phyloP scores from a whole-genome alignment of 2,888 invertebrate genomes.

The Gastrophysa polygoni region DNA sequence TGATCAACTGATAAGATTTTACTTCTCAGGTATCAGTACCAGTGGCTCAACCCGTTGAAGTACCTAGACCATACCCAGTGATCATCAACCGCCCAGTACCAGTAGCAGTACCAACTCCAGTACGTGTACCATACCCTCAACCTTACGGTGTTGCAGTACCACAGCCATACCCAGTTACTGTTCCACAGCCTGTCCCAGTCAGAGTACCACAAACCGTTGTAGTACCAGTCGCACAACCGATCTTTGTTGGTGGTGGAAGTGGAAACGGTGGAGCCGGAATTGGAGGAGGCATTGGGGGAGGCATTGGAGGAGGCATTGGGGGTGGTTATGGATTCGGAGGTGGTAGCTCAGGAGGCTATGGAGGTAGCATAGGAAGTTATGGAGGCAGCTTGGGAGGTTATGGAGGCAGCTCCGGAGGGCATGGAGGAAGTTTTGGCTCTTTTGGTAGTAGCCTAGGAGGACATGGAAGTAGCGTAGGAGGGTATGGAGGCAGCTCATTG shows the following conservation, averaged over 20 bases:
- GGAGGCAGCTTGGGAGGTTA: conserved; percentile 33
- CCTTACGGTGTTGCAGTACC: conserved; percentile 61
- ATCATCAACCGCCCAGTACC: conserved; percentile 48
- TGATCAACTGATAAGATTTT: not conserved
- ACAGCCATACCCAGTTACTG: conserved; percentile 63
- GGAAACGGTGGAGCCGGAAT: conserved; percentile 37
- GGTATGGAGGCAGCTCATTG: conserved; percentile 20
- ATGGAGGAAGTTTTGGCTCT: conserved; percentile 18
- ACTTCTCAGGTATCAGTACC: conserved; percentile 40
- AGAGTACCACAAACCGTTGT: conserved; percentile 47
- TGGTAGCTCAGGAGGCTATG: conserved; percentile 34
- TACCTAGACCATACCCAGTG: conserved; percentile 43
- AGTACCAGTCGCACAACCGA: conserved; percentile 45
- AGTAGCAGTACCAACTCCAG: conserved; percentile 57
- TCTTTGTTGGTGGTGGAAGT: conserved; percentile 41
- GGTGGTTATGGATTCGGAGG: conserved; percentile 28
- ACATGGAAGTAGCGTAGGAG: conserved; percentile 19
- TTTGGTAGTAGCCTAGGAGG: conserved; percentile 13
- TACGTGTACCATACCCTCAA: conserved; percentile 58
- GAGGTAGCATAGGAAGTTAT: conserved; percentile 24
- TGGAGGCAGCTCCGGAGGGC: conserved; percentile 30
- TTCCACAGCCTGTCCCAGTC: conserved; percentile 62
- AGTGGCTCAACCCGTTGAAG: conserved; percentile 42
- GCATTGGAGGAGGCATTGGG: conserved; percentile 27
- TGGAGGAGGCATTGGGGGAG: conserved; percentile 33